Conservation (phyloP, 2,113 vertebrate species). For the Coturnix japonica region DNA sequence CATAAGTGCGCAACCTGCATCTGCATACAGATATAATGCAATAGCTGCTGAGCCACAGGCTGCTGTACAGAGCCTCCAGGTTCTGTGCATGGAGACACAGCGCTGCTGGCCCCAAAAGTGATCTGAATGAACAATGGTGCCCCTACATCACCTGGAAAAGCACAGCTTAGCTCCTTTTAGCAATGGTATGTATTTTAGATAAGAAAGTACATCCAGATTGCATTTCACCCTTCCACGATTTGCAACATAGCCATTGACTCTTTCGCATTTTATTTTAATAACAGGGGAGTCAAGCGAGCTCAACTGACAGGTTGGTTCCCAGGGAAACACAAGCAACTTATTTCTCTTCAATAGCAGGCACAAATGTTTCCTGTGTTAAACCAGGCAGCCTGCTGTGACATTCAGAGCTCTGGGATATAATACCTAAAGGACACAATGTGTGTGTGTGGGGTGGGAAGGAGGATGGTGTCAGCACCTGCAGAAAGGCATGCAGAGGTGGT, state of each 20-base stretch:
- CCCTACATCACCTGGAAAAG: background rate
- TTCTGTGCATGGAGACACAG: background rate
- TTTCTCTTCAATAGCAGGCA: conserved; percentile 56
- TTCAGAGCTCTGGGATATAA: conserved; percentile 24
- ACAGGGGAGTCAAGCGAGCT: conserved; percentile 7
- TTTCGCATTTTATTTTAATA: conserved; percentile 47
- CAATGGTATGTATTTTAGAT: background rate
- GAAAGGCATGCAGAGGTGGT: background rate
- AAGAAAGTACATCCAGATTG: background rate
- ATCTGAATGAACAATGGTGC: background rate
- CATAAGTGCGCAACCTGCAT: background rate
- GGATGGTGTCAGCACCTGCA: background rate
- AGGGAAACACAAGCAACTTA: conserved; percentile 64
- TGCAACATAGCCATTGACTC: background rate
- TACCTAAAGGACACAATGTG: conserved; percentile 7
- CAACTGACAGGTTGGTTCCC: conserved; percentile 45
- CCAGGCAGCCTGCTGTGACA: conserved; percentile 44
- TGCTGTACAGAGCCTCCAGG: background rate
- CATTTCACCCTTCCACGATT: background rate
- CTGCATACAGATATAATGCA: background rate
- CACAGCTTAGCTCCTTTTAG: background rate
- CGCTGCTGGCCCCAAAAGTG: background rate
- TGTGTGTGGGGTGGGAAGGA: background rate
- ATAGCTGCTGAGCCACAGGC: background rate
- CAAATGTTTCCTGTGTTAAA: conserved; percentile 43